Conservation (phyloP, 2,797 vertebrate species). For the Dicrostonyx torquatus region DNA sequence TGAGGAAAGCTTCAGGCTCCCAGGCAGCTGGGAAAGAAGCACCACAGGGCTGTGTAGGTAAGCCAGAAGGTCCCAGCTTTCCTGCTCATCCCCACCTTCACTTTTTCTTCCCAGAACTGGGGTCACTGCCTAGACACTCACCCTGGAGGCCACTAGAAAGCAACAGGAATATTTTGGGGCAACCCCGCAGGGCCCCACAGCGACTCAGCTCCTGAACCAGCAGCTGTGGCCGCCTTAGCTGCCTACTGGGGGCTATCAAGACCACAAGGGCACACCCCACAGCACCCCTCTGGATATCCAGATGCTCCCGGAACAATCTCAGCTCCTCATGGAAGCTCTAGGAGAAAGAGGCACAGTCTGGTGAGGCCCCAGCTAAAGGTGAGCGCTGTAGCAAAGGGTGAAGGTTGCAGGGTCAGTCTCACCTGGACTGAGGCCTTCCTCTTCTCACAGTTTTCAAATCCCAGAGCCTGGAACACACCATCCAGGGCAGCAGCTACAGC, state of each 20-base stretch:
- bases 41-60: neutral
- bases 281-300: slow-evolving; percentile 4
- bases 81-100: neutral
- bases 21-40: slow-evolving; percentile 1
- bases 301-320: slow-evolving; percentile 38
- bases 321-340: slow-evolving; percentile 65
- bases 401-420: neutral
- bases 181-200: slow-evolving; percentile 57
- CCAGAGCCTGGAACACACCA: slow-evolving; percentile 42
- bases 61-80: neutral
- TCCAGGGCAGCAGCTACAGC: slow-evolving; percentile 30
- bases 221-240: slow-evolving; percentile 22
- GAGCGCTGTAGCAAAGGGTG: fast-evolving
- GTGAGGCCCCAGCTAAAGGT: neutral
- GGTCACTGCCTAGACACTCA: slow-evolving; percentile 41
- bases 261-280: slow-evolving; percentile 64
- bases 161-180: slow-evolving; percentile 74
- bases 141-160: slow-evolving; percentile 8
- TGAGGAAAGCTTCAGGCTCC: neutral
- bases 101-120: neutral
- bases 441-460: slow-evolving; percentile 59
- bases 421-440: slow-evolving; percentile 32
- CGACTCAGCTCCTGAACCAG: slow-evolving; percentile 55
- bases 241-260: slow-evolving; percentile 44
- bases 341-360: neutral